A percentile compares a stretch with the other conserved stretches of the same genome.
phyloP scores from a whole-genome alignment of 92 coral and sea anemone genomes.

The Phenganax marumi region DNA sequence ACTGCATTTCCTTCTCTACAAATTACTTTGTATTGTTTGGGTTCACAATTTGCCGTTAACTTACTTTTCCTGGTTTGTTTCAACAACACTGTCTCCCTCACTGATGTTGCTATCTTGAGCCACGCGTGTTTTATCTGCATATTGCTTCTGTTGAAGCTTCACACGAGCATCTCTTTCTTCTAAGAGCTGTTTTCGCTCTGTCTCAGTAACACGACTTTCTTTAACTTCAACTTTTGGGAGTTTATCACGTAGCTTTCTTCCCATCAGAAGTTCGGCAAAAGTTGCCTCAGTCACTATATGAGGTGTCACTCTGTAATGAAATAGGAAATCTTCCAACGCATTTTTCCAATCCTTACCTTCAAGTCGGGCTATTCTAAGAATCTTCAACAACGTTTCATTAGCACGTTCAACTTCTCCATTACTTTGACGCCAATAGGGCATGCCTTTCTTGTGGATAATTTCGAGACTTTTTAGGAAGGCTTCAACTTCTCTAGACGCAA shows the following conservation, averaged over 20 bases:
- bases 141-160: conserved; percentile 37
- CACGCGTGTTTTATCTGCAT: conserved; percentile 40
- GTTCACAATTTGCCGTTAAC: conserved; percentile 12
- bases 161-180: conserved; percentile 40
- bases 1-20: conserved; percentile 28
- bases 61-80: conserved; percentile 37
- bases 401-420: not conserved
- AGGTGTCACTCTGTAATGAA: conserved; percentile 47
- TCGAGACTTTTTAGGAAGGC: not conserved
- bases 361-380: not conserved
- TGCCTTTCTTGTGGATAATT: not conserved
- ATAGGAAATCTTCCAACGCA: conserved; percentile 42
- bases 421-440: not conserved
- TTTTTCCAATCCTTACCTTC: conserved; percentile 13
- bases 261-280: conserved; percentile 43
- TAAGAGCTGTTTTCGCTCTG: conserved; percentile 41
- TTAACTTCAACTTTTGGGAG: conserved; percentile 29
- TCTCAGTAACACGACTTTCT: conserved; percentile 7
- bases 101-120: conserved; percentile 29
- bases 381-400: not conserved
- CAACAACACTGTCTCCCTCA: conserved; percentile 41
- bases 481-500: not conserved
- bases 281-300: conserved; percentile 39
- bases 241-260: conserved; percentile 42
- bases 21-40: conserved; percentile 6